Conservation (phyloP, 2,888 invertebrate genomes). For the Hypolimnas misippus region DNA sequence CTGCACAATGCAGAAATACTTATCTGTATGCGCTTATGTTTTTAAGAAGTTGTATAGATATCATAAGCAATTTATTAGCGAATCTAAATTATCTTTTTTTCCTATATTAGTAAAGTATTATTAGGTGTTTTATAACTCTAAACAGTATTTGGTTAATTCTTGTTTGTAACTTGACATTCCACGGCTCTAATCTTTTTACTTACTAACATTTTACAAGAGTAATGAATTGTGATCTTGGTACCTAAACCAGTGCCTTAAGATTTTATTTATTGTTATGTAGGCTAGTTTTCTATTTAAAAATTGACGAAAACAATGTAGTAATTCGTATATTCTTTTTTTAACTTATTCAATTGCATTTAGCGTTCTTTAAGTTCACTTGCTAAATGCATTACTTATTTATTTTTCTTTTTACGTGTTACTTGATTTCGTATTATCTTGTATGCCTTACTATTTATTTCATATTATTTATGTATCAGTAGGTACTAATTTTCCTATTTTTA, state of each 20-base stretch:
- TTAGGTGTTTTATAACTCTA: constrained; percentile 56
- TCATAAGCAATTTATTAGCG: constrained; percentile 64
- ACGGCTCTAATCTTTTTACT: constrained; percentile 66
- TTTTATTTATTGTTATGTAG: constrained; percentile 83
- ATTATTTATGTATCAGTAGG: constrained; percentile 16
- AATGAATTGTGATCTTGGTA: constrained; percentile 81
- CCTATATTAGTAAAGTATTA: constrained; percentile 48
- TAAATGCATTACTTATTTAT: constrained; percentile 63
- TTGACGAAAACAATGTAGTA: constrained; percentile 71
- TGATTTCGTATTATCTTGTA: constrained; percentile 38
- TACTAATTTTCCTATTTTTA: constrained; percentile 12
- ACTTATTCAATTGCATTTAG: constrained; percentile 50
- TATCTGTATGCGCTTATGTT: constrained; percentile 83
- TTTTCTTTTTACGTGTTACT: constrained; percentile 51
- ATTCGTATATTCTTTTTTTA: constrained; percentile 59
- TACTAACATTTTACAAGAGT: constrained; percentile 57
- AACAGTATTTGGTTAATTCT: constrained; percentile 50
- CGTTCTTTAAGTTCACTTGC: constrained; percentile 45
- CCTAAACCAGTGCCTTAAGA: constrained; percentile 81
- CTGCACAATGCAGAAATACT: constrained; percentile 84
- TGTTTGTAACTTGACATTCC: constrained; percentile 74
- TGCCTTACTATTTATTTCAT: constrained; percentile 52
- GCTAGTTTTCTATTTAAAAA: constrained; percentile 76
- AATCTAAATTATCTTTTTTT: constrained; percentile 59
- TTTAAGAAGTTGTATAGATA: constrained; percentile 74